Percentiles rank a stretch among this genome's conserved stretches.
These are phyloP conservation scores for Felis chaus DNA, from an alignment of 2,113 vertebrate species.

Conservation along the genomic window DNA sequence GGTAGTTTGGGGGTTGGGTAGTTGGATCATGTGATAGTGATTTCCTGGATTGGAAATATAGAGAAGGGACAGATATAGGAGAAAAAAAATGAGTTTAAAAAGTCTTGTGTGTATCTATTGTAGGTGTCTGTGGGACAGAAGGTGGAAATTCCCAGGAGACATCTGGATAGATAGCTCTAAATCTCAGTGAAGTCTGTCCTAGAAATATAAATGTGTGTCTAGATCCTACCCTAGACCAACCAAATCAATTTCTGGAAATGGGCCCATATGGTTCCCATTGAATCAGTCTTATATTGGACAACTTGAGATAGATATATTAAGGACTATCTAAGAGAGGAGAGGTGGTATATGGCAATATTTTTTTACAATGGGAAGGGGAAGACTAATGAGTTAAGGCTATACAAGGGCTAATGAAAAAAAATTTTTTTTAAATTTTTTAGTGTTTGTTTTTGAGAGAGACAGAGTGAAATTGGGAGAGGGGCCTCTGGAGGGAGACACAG, in stretches of 20 bases:
- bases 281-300: conserved; percentile 63
- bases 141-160: neutral
- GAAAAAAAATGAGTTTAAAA: neutral
- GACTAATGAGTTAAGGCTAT: conserved; percentile 70
- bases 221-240: neutral
- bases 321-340: conserved; percentile 60
- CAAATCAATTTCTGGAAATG: neutral
- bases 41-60: neutral
- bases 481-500: too few relatives aligned
- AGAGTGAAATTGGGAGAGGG: too few relatives aligned
- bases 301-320: conserved; percentile 72
- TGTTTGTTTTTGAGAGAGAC: too few relatives aligned
- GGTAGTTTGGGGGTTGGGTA: neutral
- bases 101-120: neutral
- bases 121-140: neutral
- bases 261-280: neutral
- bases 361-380: conserved; percentile 58
- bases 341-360: conserved; percentile 59
- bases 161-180: neutral
- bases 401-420: neutral
- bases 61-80: neutral
- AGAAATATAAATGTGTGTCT: neutral
- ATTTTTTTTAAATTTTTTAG: too few relatives aligned
- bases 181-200: neutral
- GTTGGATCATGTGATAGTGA: neutral